These are phyloP conservation scores for Eilema caniola DNA, from an alignment of 2,888 invertebrate species.

Conservation along the genomic window DNA sequence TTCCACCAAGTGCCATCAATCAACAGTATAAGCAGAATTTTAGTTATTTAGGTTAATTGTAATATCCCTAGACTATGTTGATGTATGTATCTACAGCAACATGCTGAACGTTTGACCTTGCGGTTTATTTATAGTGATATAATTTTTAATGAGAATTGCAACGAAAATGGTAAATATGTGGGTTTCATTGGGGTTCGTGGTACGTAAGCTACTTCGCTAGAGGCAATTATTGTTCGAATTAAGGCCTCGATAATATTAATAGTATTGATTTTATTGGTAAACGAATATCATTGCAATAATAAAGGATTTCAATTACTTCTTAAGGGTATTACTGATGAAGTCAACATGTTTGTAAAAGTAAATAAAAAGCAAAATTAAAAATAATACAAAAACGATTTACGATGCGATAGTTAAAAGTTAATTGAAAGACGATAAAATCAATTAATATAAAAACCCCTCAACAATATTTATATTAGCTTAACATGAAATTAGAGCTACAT, in stretches of 20 bases:
- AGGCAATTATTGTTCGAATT: not conserved
- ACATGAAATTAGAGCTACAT: no score
- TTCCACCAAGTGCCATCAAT: no score
- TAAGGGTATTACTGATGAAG: not conserved
- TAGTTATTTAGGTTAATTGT: no score
- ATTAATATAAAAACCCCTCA: no score
- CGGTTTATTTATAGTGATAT: not conserved
- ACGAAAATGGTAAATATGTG: not conserved
- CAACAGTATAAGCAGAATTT: no score
- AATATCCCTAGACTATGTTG: no score
- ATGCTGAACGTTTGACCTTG: not conserved
- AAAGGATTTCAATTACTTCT: not conserved
- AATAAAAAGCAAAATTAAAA: no score
- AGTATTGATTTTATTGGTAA: not conserved
- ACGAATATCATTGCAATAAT: not conserved
- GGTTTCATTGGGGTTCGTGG: not conserved
- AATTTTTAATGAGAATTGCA: not conserved
- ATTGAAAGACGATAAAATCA: no score
- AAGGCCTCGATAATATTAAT: not conserved
- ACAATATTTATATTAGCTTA: no score
- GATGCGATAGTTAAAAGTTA: no score
- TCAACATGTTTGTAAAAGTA: not conserved
- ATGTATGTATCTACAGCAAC: no score
- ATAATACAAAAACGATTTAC: no score
- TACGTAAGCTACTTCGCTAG: not conserved